Conservation (phyloP, 30 jellyfish, hydroid and myxozoan species). For the Turritopsis rubra region DNA sequence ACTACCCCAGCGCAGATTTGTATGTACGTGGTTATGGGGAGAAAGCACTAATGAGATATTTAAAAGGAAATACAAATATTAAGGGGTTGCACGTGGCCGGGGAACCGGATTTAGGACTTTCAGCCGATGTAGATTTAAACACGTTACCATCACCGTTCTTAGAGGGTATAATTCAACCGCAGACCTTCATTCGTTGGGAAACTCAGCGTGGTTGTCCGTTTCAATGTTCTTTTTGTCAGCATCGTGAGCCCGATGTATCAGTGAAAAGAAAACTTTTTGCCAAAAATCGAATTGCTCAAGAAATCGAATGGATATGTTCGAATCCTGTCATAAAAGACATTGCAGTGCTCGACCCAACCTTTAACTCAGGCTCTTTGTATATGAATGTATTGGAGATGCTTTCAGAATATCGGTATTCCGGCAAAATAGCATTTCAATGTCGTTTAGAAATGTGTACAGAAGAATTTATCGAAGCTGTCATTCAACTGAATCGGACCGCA, state of each 20-base stretch:
- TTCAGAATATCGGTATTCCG: not conserved
- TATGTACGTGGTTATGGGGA: not conserved
- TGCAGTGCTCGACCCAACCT: slow-evolving; percentile 13
- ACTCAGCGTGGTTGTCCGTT: not conserved
- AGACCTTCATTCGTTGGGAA: not conserved
- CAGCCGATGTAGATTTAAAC: slow-evolving; percentile 9
- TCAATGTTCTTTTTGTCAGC: slow-evolving; percentile 13
- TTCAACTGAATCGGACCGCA: not conserved
- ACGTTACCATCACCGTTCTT: not conserved
- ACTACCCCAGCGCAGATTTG: not conserved
- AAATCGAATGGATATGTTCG: slow-evolving; percentile 5
- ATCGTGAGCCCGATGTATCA: slow-evolving; percentile 5
- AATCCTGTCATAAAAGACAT: not conserved
- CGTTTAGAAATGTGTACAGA: not conserved
- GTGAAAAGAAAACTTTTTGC: not conserved
- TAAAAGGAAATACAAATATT: not conserved
- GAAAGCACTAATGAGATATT: not conserved
- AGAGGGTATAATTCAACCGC: not conserved
- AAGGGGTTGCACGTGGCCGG: not conserved
- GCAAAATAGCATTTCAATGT: not conserved
- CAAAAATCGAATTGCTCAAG: not conserved
- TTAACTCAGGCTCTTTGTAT: not conserved
- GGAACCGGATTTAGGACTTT: not conserved
- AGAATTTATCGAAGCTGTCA: not conserved
- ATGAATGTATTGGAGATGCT: not conserved